Conservation (phyloP, 2,797 vertebrate genomes). For the Molossus alvarezi region DNA sequence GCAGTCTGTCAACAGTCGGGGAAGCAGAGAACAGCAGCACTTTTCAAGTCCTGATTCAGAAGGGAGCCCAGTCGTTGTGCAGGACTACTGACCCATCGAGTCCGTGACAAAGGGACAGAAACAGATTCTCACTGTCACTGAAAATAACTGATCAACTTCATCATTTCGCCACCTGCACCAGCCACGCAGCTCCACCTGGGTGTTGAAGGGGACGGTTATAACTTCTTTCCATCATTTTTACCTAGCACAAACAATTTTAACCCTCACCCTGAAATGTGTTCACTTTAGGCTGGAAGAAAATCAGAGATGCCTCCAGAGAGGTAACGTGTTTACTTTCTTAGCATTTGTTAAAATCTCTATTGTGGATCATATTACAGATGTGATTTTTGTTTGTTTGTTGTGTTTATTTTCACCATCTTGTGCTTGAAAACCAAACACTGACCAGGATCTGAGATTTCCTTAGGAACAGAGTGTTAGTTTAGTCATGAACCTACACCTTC, state of each 20-base stretch:
- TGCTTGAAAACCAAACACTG: background rate
- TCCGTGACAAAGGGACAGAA: background rate
- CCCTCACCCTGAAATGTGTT: background rate
- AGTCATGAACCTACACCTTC: background rate
- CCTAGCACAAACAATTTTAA: background rate
- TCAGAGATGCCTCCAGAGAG: background rate
- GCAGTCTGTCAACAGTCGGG: background rate
- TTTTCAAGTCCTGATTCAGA: constrained; percentile 28
- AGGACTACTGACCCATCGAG: background rate
- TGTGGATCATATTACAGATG: no score
- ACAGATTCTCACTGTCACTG: background rate
- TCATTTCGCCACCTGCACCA: background rate
- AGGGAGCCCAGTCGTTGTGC: background rate
- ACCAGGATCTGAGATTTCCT: background rate
- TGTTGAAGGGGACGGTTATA: background rate
- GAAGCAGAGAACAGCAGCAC: background rate
- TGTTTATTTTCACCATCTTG: background rate
- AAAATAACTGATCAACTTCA: background rate
- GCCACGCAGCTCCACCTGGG: background rate
- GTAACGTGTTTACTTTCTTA: background rate
- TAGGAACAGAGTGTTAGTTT: background rate
- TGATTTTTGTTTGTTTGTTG: background rate
- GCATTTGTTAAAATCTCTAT: no score
- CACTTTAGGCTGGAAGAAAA: background rate
- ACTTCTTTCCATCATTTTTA: background rate